phyloP scores from a whole-genome alignment of 2,888 invertebrate genomes.

The Seira musarum region DNA sequence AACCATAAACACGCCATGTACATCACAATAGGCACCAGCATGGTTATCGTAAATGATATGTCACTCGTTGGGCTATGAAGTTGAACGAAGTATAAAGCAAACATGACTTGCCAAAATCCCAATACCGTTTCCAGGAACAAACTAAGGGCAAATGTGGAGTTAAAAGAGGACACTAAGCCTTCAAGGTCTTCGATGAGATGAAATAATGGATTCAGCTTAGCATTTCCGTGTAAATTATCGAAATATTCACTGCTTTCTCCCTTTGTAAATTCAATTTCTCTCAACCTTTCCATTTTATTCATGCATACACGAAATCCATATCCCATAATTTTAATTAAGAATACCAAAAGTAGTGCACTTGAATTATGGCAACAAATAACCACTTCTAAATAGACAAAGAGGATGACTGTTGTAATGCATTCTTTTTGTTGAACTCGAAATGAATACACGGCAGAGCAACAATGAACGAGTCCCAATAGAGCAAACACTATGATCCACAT shows the following conservation, averaged over 20 bases:
- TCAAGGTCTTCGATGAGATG: constrained; percentile 31
- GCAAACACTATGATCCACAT: constrained; percentile 27
- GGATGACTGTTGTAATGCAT: too few relatives aligned
- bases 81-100: constrained; percentile 35
- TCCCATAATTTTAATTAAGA: constrained; percentile 28
- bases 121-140: constrained; percentile 30
- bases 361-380: constrained; percentile 26
- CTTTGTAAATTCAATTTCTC: too few relatives aligned
- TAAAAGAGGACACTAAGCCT: constrained; percentile 1
- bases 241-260: too few relatives aligned
- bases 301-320: not conserved
- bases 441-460: too few relatives aligned
- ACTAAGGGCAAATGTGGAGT: constrained; percentile 18
- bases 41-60: constrained; percentile 18
- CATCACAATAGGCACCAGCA: constrained; percentile 23
- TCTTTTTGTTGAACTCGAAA: too few relatives aligned
- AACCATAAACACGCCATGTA: constrained; percentile 1
- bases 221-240: too few relatives aligned
- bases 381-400: too few relatives aligned
- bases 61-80: not conserved
- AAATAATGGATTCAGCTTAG: too few relatives aligned
- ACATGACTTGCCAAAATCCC: constrained; percentile 27
- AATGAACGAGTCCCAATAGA: too few relatives aligned
- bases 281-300: not conserved
- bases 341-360: constrained; percentile 23